Conservation (phyloP, 2,888 invertebrate genomes). For the Caenorhabditis becei region DNA sequence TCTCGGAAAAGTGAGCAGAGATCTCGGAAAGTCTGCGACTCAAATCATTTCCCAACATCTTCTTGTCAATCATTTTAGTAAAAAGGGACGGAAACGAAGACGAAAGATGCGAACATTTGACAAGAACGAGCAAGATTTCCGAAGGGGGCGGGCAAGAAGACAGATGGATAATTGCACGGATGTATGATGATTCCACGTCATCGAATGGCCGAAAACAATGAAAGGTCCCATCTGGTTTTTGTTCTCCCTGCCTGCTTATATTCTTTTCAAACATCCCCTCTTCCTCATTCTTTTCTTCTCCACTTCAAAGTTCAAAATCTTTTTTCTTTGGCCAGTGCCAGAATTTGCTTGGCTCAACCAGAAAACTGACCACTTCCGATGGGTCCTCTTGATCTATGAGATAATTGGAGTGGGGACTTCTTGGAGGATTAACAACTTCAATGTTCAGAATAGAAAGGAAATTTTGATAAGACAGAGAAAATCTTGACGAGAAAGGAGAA, state of each 20-base stretch:
- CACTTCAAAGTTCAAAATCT: constrained; percentile 54
- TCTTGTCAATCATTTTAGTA: constrained; percentile 51
- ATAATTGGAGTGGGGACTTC: constrained; percentile 32
- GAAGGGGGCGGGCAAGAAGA: neutral
- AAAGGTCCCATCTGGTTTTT: constrained; percentile 19
- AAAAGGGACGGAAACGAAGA: neutral
- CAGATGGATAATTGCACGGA: neutral
- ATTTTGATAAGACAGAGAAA: neutral
- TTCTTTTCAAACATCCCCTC: constrained; percentile 21
- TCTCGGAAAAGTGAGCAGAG: constrained; percentile 41
- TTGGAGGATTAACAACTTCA: neutral
- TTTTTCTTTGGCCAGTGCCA: neutral
- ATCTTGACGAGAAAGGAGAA: too few relatives aligned
- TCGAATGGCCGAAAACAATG: neutral
- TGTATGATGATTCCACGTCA: constrained; percentile 2
- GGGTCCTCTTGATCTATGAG: constrained; percentile 44
- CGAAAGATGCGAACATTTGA: constrained; percentile 47
- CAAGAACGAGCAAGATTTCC: constrained; percentile 1
- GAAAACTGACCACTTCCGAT: constrained; percentile 25
- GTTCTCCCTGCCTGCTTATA: neutral
- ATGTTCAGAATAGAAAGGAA: too few relatives aligned
- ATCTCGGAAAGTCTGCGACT: constrained; percentile 38
- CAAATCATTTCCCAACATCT: constrained; percentile 31
- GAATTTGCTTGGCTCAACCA: neutral
- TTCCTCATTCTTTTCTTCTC: constrained; percentile 37